Base-by-base conservation (phyloP, 1,140 invertebrate species). In the Drosophila persimilis region DNA sequence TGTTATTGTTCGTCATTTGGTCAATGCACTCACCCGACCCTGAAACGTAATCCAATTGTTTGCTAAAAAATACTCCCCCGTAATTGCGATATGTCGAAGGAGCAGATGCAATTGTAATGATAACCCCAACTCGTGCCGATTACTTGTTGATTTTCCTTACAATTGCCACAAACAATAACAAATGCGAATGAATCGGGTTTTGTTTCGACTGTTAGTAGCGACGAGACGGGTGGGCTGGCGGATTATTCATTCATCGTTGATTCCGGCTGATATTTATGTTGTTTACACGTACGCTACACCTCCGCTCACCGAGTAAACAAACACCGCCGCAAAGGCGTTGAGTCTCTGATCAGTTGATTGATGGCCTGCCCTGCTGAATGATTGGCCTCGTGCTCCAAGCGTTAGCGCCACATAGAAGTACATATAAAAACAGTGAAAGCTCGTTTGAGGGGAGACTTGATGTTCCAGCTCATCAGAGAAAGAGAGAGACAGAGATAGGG, bases 11-110 rank as follows among this genome's bases (percentile, higher is more conserved):
- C 9, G 9, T 9, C 51, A 39, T 35, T 53, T 39, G 70, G 70
- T 73, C 57, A 73, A 55, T 73, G 69, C 67, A 73, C 70, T 73
- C 48, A 54, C 20, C 6, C n/a, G 26, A 29, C 50, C 66, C 67
- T 72, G 56, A 61, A 72, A 29, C 22, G 67, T 44, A 44, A 17
- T 60, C 48, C 17, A 26, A 35, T 17, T 47, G n/a, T n/a, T n/a
- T 13, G 22, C 31, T n/a, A 24, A 13, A 65, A 54, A 54, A 50
- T 48, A 5, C 29, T 46, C 22, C 15, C 13, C 3, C 5, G 11
- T 35, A 11, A 35, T 5, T 13, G 26, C 45, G 8, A 47, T 39
- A 20, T 45, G 22, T 35, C 22, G 6, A n/a, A 17, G 20, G 7
- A 63, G 35, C 39, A 46, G 60, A 47, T 31, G 46, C 17, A 9